Evolutionary conservation across 2,888 invertebrate species (phyloP), one percentile per base, ranked within the genome.

Genomic region (Strigamia maritima): DNA sequence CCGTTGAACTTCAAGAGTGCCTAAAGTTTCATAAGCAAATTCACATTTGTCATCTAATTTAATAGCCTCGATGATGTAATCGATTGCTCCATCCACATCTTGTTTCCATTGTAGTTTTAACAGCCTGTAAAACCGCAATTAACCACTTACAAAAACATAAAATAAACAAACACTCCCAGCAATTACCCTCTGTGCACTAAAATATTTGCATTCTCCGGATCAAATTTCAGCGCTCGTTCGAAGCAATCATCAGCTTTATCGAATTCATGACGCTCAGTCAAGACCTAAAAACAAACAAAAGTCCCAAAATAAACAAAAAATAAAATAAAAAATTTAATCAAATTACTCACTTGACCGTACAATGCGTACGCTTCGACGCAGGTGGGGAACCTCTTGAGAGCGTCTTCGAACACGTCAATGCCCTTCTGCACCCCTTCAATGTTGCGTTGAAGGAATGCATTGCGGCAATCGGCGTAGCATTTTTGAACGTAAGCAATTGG

Each of bases 1-100:
- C 94, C 92, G 89, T 88, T 97, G 97, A 81, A 97, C 94, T 90
- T 97, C 95, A 82, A 98, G 92, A 31, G 96, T 95, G 82, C 95
- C 97, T 81, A 97, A 88, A 74, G 97, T 96, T 88, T 98, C 98
- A 86, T 94, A 97, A 10, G 95, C 97, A 88, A 96, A 93, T 87
- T 95, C 94, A 88, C 96, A 97, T 86, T 93, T 94, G 77, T 93
- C 92, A 87, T 98, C 98, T 83, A 95, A 89, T 85, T 92, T 90
- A 82, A 97, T 91, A 0, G 95, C 95, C 86, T 92, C 90, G 81
- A 91, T 90, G 84, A 97, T 93, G 80, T 93, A 88, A 82, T 90
- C 89, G 0, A 94, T 89, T 26, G 95, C 93, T 84, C 91, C 91
- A 14, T 93, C 91, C 81, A 94, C 90, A 84, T 95, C 92, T 80